phyloP scores from a whole-genome alignment of 1,140 invertebrate genomes.

The Druon quercuslanigerum region DNA sequence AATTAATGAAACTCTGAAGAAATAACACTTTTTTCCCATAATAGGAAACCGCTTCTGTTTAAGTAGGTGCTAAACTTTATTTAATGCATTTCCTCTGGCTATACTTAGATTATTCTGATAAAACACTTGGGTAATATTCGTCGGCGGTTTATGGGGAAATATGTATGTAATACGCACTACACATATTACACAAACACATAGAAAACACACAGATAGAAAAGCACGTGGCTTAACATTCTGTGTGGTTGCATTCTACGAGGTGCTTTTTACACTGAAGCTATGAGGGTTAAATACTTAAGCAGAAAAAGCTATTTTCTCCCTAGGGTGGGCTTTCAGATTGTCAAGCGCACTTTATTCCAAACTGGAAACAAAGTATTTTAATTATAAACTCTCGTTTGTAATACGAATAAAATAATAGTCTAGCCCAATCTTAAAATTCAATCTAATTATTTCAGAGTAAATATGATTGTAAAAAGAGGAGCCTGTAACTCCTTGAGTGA shows the following conservation, averaged over 20 bases:
- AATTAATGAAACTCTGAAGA: too few relatives aligned
- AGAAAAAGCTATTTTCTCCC: background rate
- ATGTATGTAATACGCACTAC: background rate
- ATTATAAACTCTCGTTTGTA: background rate
- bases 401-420: background rate
- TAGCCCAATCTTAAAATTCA: too few relatives aligned
- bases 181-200: slow-evolving; percentile 7
- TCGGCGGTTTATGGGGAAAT: background rate
- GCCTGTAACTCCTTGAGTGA: too few relatives aligned
- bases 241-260: slow-evolving; percentile 13
- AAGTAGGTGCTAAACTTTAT: too few relatives aligned
- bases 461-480: too few relatives aligned
- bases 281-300: slow-evolving; percentile 1
- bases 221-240: slow-evolving; percentile 2
- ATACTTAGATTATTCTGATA: slow-evolving; percentile 7
- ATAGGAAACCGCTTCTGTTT: too few relatives aligned
- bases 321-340: background rate
- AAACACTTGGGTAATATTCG: slow-evolving; percentile 1
- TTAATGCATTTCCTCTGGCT: background rate
- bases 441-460: too few relatives aligned
- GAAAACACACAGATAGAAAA: background rate
- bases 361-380: background rate
- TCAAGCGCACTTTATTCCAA: background rate
- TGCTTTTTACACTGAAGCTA: slow-evolving; percentile 8
- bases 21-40: too few relatives aligned